Evolutionary conservation across 92 coral and sea anemone genomes (phyloP).

Genomic region (Bergia puertoricense): DNA sequence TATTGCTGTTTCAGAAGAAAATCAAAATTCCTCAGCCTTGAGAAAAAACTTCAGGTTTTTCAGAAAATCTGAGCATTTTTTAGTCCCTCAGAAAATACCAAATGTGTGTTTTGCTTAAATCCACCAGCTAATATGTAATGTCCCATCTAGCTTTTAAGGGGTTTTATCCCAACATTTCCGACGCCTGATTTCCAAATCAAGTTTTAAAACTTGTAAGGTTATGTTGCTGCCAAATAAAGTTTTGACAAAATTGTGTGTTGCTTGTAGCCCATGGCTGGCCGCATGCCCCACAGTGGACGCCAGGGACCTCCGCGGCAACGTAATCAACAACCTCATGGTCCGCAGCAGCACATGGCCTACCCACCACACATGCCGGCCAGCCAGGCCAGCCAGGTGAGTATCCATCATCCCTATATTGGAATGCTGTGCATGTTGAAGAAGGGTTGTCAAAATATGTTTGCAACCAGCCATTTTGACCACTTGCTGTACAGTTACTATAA

Average conservation of each 20-base stretch:
- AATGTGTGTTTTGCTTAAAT: too few species aligned
- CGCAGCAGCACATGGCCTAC: conserved; percentile 78
- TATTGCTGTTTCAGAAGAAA: too few species aligned
- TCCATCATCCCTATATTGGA: not conserved
- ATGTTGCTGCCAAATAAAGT: not conserved
- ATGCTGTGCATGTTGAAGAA: not conserved
- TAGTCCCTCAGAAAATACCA: too few species aligned
- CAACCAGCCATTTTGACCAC: not conserved
- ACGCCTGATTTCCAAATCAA: not conserved
- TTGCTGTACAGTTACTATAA: not conserved
- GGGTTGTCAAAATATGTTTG: not conserved
- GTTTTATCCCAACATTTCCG: too few species aligned
- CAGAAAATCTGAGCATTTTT: too few species aligned
- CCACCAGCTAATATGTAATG: too few species aligned
- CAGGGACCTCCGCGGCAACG: conserved; percentile 81
- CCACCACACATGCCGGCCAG: conserved; percentile 96
- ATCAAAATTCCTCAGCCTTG: too few species aligned
- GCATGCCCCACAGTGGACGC: conserved; percentile 81
- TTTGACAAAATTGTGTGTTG: not conserved
- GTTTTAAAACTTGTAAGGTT: not conserved
- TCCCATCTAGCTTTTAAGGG: not conserved
- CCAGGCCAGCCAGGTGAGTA: conserved; percentile 98
- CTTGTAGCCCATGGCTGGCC: conserved; percentile 77
- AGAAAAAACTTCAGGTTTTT: too few species aligned
- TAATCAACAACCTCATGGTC: conserved; percentile 81